phyloP scores from a whole-genome alignment of 2,113 vertebrate species.

The Edolisoma coerulescens region DNA sequence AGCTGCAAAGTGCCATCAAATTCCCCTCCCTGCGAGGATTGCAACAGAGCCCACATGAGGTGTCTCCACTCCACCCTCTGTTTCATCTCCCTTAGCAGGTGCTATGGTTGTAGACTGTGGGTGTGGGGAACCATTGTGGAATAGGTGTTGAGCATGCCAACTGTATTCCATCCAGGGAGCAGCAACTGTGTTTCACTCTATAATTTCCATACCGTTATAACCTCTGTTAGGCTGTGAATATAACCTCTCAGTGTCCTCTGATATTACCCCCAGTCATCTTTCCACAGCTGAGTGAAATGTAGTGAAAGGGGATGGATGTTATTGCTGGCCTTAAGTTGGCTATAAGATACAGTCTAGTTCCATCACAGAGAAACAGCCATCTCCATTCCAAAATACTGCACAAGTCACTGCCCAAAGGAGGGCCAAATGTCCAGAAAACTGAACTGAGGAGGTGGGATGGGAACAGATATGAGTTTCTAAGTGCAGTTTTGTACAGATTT shows the following conservation, averaged over 20 bases:
- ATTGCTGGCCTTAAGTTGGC: background rate
- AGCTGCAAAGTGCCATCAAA: background rate
- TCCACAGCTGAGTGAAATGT: background rate
- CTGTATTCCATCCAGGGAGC: background rate
- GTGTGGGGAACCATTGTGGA: background rate
- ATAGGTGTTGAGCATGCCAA: background rate
- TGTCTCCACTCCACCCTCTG: background rate
- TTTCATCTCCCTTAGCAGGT: background rate
- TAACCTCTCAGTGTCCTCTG: background rate
- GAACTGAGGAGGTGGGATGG: background rate
- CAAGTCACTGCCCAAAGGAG: background rate
- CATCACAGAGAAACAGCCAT: background rate
- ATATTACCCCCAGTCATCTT: background rate
- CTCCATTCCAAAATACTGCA: background rate
- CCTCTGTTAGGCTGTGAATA: background rate
- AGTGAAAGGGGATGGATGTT: background rate
- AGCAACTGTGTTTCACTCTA: background rate
- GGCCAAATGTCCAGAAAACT: background rate
- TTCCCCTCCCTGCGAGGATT: background rate
- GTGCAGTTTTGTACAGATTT: background rate
- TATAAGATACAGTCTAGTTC: background rate
- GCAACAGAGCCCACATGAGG: background rate
- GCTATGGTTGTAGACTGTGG: background rate
- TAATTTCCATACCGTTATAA: background rate
- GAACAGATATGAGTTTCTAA: background rate